A percentile compares a stretch with the other conserved stretches of the same genome.
Evolutionary conservation across 2,113 vertebrate genomes (phyloP).

Genomic region (Hippocampus barbouri): DNA sequence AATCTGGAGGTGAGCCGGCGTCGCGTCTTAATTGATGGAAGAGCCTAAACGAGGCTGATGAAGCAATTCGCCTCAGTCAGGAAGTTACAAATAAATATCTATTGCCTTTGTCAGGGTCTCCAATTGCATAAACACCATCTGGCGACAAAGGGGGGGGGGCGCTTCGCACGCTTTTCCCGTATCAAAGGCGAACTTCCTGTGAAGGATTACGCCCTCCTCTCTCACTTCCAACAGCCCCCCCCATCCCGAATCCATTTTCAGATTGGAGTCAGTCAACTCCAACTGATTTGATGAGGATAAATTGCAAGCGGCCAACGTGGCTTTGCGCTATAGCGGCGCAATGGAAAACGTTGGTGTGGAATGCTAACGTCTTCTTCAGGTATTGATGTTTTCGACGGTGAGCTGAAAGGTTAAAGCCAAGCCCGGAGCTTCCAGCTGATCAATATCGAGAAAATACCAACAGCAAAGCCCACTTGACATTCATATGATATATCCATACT

Average conservation of each 20-base stretch:
- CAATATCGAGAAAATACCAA: constrained; percentile 27
- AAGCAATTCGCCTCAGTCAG: constrained; percentile 49
- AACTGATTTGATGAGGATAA: constrained; percentile 67
- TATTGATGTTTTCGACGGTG: constrained; percentile 36
- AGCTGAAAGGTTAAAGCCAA: constrained; percentile 41
- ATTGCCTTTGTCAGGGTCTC: constrained; percentile 51
- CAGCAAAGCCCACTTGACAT: background rate
- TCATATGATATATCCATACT: background rate
- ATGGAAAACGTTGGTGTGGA: constrained; percentile 49
- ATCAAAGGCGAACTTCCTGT: constrained; percentile 12
- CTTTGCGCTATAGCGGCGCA: constrained; percentile 28
- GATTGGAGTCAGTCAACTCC: constrained; percentile 47
- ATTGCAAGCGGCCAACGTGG: constrained; percentile 49
- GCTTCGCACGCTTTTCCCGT: constrained; percentile 17
- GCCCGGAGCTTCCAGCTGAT: constrained; percentile 18
- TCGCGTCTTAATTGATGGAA: constrained; percentile 63
- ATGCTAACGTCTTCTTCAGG: constrained; percentile 36
- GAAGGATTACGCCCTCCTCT: constrained; percentile 30
- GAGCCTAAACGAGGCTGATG: constrained; percentile 44
- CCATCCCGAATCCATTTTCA: constrained; percentile 35
- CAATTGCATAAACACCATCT: constrained; percentile 69
- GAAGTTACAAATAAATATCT: constrained; percentile 46
- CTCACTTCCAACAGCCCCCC: constrained; percentile 17
- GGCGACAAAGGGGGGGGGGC: constrained; percentile 28
- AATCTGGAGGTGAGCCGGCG: constrained; percentile 20